phyloP scores from a whole-genome alignment of 2,888 invertebrate species.

The Poecilobothrus nobilitatus region DNA sequence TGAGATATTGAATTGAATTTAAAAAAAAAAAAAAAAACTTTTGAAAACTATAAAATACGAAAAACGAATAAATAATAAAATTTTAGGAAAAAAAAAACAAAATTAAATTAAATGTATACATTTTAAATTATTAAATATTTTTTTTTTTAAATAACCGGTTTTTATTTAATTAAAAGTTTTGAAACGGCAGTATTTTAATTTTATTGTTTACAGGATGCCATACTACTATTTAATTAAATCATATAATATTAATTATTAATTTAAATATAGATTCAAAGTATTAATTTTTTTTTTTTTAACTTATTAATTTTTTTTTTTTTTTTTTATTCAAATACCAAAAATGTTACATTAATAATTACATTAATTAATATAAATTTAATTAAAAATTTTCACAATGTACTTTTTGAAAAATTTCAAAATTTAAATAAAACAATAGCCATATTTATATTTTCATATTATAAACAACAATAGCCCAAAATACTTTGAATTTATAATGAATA shows the following conservation, averaged over 20 bases:
- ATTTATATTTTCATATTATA: background rate
- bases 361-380: too few species aligned
- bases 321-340: too few species aligned
- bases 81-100: background rate
- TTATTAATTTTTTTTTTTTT: too few species aligned
- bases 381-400: too few species aligned
- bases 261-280: too few species aligned
- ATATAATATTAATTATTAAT: slow-evolving; percentile 9
- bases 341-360: too few species aligned
- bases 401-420: too few species aligned
- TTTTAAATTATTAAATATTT: background rate
- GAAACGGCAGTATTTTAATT: slow-evolving; percentile 28
- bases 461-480: slow-evolving; percentile 9
- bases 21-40: too few species aligned
- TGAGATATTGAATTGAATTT: background rate
- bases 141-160: slow-evolving; percentile 25
- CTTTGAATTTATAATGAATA: background rate
- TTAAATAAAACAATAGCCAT: too few species aligned
- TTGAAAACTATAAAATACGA: too few species aligned
- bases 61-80: background rate
- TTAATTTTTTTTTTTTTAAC: too few species aligned
- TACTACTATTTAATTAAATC: slow-evolving; percentile 12
- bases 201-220: slow-evolving; percentile 35
- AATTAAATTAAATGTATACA: slow-evolving; percentile 14
- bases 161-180: slow-evolving; percentile 29